phyloP scores from a whole-genome alignment of 92 coral and sea anemone species.

The Zoanthus solanderi region DNA sequence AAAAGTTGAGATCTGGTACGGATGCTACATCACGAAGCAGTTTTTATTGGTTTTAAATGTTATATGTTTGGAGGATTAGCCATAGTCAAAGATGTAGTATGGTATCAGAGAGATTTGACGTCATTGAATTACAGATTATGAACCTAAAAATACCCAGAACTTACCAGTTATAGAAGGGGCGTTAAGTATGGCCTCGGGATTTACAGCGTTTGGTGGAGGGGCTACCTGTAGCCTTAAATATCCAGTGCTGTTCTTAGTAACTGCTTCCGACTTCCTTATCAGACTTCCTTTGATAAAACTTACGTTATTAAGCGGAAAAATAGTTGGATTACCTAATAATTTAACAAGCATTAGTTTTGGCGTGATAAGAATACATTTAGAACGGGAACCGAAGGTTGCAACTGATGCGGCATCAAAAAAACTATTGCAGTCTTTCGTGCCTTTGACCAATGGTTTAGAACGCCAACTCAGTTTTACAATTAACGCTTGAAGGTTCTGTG shows the following conservation, averaged over 20 bases:
- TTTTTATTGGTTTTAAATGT: no score
- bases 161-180: conserved; percentile 69
- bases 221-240: conserved; percentile 25
- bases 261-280: conserved; percentile 38
- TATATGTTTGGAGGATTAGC: no score
- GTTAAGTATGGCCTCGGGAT: conserved; percentile 56
- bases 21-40: no score
- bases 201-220: conserved; percentile 45
- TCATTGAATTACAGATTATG: no score
- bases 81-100: no score
- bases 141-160: not conserved
- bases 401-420: conserved; percentile 55
- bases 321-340: conserved; percentile 60
- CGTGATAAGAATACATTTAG: conserved; percentile 58
- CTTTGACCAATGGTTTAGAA: not conserved
- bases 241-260: conserved; percentile 58
- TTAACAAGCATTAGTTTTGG: conserved; percentile 41
- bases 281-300: conserved; percentile 54
- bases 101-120: no score
- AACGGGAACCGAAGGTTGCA: conserved; percentile 51
- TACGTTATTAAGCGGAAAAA: conserved; percentile 43
- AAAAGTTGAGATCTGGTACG: no score
- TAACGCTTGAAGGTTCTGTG: conserved; percentile 61
- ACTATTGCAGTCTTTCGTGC: conserved; percentile 41
- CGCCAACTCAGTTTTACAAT: conserved; percentile 49